These are phyloP conservation scores for Clunio marinus DNA, from an alignment of 2,888 invertebrate species.

Conservation along the genomic window DNA sequence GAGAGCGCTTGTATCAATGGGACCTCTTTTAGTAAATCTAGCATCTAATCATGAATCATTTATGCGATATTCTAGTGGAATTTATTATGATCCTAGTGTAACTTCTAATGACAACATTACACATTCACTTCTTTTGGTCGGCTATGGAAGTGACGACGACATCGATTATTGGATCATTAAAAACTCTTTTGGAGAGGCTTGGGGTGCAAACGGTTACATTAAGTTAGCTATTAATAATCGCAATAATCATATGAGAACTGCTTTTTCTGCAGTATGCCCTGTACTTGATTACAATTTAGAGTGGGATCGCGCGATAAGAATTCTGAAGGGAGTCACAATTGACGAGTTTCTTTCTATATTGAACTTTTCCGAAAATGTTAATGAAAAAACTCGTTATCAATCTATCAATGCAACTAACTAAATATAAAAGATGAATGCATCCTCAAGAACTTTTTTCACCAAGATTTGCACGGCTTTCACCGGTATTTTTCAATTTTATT, in stretches of 20 bases:
- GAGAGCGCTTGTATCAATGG: not conserved
- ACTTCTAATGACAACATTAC: not conserved
- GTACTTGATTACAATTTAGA: too few relatives aligned
- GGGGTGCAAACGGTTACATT: conserved; percentile 35
- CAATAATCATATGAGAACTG: conserved; percentile 6
- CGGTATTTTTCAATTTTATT: too few relatives aligned
- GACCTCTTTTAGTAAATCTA: conserved; percentile 8
- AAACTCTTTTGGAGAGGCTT: conserved; percentile 20
- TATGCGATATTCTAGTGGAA: conserved; percentile 29
- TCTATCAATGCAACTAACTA: too few relatives aligned
- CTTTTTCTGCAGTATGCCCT: too few relatives aligned
- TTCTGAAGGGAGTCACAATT: too few relatives aligned
- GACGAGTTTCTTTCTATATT: too few relatives aligned
- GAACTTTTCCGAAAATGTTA: too few relatives aligned
- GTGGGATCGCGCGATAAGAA: too few relatives aligned
- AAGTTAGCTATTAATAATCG: conserved; percentile 16
- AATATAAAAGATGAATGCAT: too few relatives aligned
- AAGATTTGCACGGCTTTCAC: too few relatives aligned
- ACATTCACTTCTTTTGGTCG: conserved; percentile 18
- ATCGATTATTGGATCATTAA: conserved; percentile 31
- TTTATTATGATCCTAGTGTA: conserved; percentile 16
- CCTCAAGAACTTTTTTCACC: too few relatives aligned
- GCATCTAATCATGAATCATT: not conserved
- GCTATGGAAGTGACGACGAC: conserved; percentile 21
- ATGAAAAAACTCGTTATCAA: too few relatives aligned